Percentiles rank a stretch among this genome's conserved stretches.
Conservation (phyloP, 1,140 invertebrate species). For the Solenopsis fugax region DNA sequence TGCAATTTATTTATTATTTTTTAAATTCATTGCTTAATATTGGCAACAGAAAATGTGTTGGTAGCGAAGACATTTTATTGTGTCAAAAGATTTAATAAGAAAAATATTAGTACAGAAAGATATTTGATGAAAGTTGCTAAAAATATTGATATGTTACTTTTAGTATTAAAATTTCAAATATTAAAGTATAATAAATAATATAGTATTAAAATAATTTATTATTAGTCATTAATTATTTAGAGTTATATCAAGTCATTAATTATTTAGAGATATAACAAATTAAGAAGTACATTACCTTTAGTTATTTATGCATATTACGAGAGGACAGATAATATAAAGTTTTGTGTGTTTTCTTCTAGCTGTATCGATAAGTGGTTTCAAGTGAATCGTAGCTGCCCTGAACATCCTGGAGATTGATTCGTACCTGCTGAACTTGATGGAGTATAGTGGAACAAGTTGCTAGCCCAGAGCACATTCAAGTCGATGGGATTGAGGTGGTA, state of each 20-base stretch:
- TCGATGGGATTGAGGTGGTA: constrained; percentile 74
- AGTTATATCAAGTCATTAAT: background rate
- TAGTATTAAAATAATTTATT: constrained; percentile 6
- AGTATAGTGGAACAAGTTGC: constrained; percentile 75
- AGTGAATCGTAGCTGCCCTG: constrained; percentile 98
- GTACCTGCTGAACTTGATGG: constrained; percentile 75
- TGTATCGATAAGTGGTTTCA: constrained; percentile 99
- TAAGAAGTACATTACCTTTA: background rate
- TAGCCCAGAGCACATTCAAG: constrained; percentile 74
- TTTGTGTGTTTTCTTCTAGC: constrained; percentile 86
- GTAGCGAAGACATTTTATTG: background rate
- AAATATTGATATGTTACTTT: background rate
- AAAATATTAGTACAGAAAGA: background rate
- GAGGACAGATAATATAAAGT: constrained; percentile 1
- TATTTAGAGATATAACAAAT: background rate
- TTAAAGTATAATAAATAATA: constrained; percentile 13
- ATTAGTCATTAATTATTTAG: background rate
- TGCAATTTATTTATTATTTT: constrained; percentile 19
- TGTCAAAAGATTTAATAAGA: too few relatives aligned
- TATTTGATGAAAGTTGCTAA: background rate
- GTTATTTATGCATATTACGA: background rate
- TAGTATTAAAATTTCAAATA: background rate
- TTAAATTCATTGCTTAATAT: background rate
- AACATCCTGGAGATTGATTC: constrained; percentile 97
- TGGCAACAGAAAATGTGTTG: background rate